A percentile compares a stretch with the other conserved stretches of the same genome.
phyloP scores from a whole-genome alignment of 2,113 vertebrate species.

The Sebastes schlegelii region DNA sequence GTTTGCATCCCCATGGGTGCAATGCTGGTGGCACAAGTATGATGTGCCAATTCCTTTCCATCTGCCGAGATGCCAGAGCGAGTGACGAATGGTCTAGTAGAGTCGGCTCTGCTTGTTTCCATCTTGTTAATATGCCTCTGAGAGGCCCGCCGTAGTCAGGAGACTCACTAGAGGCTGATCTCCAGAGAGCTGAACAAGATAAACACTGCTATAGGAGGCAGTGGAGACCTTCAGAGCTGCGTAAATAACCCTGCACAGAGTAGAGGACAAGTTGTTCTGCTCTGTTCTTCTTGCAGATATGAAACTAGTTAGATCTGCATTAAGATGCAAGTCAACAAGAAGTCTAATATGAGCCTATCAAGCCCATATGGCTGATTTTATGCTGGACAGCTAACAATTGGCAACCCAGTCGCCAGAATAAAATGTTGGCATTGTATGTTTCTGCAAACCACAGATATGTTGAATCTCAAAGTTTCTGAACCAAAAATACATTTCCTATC shows the following conservation, averaged over 20 bases:
- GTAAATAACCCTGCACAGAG: constrained; percentile 53
- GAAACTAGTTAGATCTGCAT: not conserved
- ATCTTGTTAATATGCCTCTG: constrained; percentile 73
- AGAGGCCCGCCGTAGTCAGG: constrained; percentile 50
- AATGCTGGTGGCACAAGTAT: constrained; percentile 60
- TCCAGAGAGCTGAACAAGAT: constrained; percentile 67
- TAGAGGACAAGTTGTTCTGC: constrained; percentile 40
- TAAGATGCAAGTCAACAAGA: not conserved
- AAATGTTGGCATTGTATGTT: no score
- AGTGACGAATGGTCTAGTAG: constrained; percentile 60
- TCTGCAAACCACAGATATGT: no score
- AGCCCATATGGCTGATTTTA: not conserved
- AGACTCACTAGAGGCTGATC: constrained; percentile 55
- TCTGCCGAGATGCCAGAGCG: constrained; percentile 59
- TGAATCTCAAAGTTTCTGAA: no score
- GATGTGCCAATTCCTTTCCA: constrained; percentile 64
- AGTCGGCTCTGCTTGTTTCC: constrained; percentile 67
- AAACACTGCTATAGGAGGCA: constrained; percentile 60
- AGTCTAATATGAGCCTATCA: constrained; percentile 13
- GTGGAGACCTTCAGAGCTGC: constrained; percentile 59
- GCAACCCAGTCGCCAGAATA: no score
- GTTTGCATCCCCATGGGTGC: constrained; percentile 54
- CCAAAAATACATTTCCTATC: no score
- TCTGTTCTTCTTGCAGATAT: constrained; percentile 18
- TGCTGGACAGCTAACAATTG: no score